Evolutionary conservation across 2,113 vertebrate species (phyloP), one percentile per base, ranked within the genome.

Genomic region (Varanus komodoensis): DNA sequence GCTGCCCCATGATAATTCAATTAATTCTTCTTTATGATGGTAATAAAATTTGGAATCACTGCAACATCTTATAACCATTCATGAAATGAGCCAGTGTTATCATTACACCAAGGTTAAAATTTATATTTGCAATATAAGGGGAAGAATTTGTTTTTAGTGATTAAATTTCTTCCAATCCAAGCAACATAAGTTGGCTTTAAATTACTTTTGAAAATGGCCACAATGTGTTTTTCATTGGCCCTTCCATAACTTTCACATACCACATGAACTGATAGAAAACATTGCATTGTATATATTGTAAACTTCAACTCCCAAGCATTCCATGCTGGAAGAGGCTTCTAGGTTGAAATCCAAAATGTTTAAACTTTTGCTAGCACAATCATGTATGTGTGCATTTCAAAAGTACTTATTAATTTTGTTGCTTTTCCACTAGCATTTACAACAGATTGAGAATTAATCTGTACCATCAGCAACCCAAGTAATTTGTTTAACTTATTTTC

Each of bases 71-170:
- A 81, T 19, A 25, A 32, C 50, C 68, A 69, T 44, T 71, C 77
- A 44, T 86, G 83, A 73, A 32, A 81, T 44, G 69, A 86, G 61
- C 64, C 23, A 44, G 74, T 57, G 50, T 69, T 67, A 86, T 69
- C 23, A 80, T 8, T 67, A 69, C 12, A 48, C 25, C 52, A 85
- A 90, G 77, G 87, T 82, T 82, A 82, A 90, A 90, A n/a, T 84
- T 54, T 29, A 44, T 64, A 48, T 90, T 81, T 75, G n/a, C n/a
- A 86, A 52, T 61, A 27, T 61, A 75, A 69, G 67, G 61, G 11
- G n/a, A 81, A 90, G 75, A 68, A 69, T 69, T 17, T 54, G 17
- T 52, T 38, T 4, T 32, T 74, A 48, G 8, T 21, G 23, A 71
- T 73, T 71, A 38, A 68, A 71, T 71, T 54, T 34, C 64, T 38